phyloP scores from a whole-genome alignment of 2,888 invertebrate genomes.

The Proisotoma minuta region DNA sequence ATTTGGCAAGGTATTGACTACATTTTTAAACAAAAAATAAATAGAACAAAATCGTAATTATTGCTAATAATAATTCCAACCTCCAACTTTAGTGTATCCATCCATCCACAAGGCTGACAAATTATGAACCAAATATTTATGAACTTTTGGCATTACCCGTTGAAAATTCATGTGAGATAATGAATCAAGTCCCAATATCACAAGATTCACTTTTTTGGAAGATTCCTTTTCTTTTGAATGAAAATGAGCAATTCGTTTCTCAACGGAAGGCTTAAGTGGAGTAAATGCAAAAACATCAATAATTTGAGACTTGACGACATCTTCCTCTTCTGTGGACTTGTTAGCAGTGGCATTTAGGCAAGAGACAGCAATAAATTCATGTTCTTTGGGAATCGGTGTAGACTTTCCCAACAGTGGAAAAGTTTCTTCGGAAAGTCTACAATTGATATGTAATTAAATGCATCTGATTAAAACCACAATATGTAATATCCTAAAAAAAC shows the following conservation, averaged over 20 bases:
- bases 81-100: constrained; percentile 85
- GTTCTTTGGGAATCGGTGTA: neutral
- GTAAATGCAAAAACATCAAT: constrained; percentile 28
- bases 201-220: constrained; percentile 58
- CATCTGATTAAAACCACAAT: too few relatives aligned
- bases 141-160: constrained; percentile 54
- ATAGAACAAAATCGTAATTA: neutral
- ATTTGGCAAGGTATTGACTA: constrained; percentile 88
- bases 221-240: neutral
- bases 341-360: neutral
- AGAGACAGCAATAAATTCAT: constrained; percentile 7
- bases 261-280: constrained; percentile 20
- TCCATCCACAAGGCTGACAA: constrained; percentile 69
- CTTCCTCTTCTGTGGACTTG: neutral
- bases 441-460: too few relatives aligned
- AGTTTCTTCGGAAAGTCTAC: too few relatives aligned
- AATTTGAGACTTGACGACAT: too few relatives aligned
- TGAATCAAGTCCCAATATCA: constrained; percentile 78
- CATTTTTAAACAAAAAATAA: neutral
- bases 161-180: constrained; percentile 79
- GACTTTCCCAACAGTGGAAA: neutral
- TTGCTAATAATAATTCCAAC: neutral
- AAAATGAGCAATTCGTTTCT: constrained; percentile 10
- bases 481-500: too few relatives aligned
- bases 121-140: constrained; percentile 58